Conservation (phyloP, 2,113 vertebrate genomes). For the Nymphicus hollandicus region DNA sequence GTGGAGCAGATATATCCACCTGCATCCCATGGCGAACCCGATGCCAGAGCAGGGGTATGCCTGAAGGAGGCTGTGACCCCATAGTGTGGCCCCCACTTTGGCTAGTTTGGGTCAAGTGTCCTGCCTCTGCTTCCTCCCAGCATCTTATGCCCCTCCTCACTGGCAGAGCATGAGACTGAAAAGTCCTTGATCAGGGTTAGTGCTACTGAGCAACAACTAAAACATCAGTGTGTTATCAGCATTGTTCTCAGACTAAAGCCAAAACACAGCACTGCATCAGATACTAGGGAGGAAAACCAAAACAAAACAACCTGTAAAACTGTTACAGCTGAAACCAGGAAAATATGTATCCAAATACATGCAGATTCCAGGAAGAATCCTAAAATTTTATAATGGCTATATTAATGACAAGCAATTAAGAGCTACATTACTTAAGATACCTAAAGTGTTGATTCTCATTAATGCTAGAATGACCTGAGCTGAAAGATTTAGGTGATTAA, state of each 20-base stretch:
- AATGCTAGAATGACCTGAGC: not conserved
- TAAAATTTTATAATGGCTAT: not conserved
- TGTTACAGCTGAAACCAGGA: not conserved
- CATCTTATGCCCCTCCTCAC: not conserved
- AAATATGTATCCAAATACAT: not conserved
- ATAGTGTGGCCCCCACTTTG: not conserved
- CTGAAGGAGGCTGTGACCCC: not conserved
- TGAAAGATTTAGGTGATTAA: not conserved
- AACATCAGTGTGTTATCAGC: not conserved
- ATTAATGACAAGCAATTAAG: not conserved
- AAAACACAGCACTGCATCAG: not conserved
- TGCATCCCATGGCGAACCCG: not conserved
- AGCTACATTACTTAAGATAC: not conserved
- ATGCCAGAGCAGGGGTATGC: not conserved
- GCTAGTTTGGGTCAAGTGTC: not conserved
- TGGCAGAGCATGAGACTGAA: not conserved
- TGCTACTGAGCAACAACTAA: not conserved
- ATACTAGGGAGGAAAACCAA: not conserved
- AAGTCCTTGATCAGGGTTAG: not conserved
- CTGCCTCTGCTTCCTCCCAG: not conserved
- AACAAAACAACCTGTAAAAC: not conserved
- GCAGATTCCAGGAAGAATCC: not conserved
- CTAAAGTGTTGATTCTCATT: not conserved
- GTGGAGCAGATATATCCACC: not conserved
- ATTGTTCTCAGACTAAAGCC: not conserved